Percentiles rank a stretch among this genome's conserved stretches.
phyloP scores from a whole-genome alignment of 2,113 vertebrate species.

The Larimichthys crocea region DNA sequence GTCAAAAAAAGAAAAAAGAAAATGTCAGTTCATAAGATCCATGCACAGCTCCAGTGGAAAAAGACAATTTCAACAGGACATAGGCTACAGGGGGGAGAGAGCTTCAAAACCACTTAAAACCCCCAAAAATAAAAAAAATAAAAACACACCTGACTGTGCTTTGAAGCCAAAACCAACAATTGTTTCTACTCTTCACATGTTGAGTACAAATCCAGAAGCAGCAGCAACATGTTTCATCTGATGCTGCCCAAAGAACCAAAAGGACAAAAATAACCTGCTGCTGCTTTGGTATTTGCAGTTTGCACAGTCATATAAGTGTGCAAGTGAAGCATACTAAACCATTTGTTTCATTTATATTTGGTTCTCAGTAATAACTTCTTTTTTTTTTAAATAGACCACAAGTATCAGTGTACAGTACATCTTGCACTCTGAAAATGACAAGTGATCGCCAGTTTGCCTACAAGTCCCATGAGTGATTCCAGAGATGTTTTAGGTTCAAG shows the following conservation, averaged over 20 bases:
- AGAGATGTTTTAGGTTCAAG: too few species aligned
- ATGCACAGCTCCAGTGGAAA: background rate
- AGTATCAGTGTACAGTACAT: background rate
- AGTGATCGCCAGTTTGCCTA: background rate
- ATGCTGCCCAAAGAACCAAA: conserved; percentile 11
- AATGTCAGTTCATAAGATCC: background rate
- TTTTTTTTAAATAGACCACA: too few species aligned
- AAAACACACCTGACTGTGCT: background rate
- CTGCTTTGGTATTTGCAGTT: conserved; percentile 3
- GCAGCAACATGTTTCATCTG: conserved; percentile 15
- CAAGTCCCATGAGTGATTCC: too few species aligned
- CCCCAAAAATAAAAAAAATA: background rate
- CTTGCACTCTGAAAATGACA: background rate
- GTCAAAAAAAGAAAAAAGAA: background rate
- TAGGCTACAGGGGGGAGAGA: background rate
- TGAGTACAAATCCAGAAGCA: conserved; percentile 25
- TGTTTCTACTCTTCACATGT: conserved; percentile 4
- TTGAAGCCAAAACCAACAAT: conserved; percentile 21
- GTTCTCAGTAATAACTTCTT: background rate
- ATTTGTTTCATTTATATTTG: background rate
- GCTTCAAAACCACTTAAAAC: background rate
- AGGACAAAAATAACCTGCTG: conserved; percentile 20
- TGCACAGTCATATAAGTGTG: background rate
- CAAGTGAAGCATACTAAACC: background rate
- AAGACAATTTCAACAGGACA: background rate